Base-by-base conservation (phyloP, 1,140 invertebrate species). In the Lepidurus arcticus region DNA sequence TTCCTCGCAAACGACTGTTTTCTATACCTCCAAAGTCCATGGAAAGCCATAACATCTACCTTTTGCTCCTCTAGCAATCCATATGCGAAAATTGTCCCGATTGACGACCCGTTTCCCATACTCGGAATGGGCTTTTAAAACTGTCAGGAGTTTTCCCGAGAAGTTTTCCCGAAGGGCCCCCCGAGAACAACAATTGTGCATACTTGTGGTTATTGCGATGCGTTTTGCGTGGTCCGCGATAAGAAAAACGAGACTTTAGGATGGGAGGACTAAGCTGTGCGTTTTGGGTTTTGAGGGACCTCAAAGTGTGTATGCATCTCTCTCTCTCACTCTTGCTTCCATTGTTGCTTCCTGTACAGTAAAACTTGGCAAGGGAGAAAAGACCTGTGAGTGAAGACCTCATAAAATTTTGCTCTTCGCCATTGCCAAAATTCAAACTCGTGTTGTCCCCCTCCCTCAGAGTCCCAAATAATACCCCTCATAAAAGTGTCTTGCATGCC, bases 371-470 rank as follows among this genome's bases (percentile, higher is more conserved):
- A 21, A 47, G 53, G 53, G n/a, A 65, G 53, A 65, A 21, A 65
- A 16, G 16, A 13, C 53, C 53, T 65, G 53, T 65, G 53, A 65
- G 53, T 65, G 53, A 65, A 65, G 53, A 65, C 53, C 53, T 65
- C 53, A 65, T 65, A 65, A 65, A 65, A 21, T 65, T 34, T 65
- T 65, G 47, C 13, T 65, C 13, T 13, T 65, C 26, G 47, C 47
- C 47, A 65, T 65, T 65, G 53, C 53, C 53, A 65, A 65, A 65
- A 65, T 65, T 65, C 53, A 65, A 65, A 65, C 53, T 65, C 53
- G 8, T 65, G 53, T 65, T 16, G 16, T 16, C n/a, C 53, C 53
- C 8, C 53, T 21, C 8, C 53, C 9, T 65, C 53, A 1, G 16
- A 65, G 34, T 65, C 53, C 53, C 53, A 21, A 65, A 21, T 65